Evolutionary conservation across 2,888 invertebrate genomes (phyloP), one percentile per base, ranked within the genome.

Genomic region (Lasioglossum villosulum): DNA sequence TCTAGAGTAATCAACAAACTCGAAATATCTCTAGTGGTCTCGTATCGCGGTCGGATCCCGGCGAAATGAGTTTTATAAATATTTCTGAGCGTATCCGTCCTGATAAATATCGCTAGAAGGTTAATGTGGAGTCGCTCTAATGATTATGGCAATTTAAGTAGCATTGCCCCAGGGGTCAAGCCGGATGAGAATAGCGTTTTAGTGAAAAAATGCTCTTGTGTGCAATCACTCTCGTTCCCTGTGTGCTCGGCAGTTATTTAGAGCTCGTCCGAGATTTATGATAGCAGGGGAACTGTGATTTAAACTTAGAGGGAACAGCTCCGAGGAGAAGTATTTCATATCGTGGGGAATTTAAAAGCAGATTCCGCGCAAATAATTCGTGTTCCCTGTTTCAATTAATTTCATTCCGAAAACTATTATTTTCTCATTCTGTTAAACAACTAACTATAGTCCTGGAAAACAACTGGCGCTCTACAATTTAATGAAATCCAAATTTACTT

Each of bases 1-100:
- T 34, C 48, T 23, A 19, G 77, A 48, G 71, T 72, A 72, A 77
- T 77, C 72, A 63, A 27, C 27, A 1, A 23, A 16, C 59, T 66
- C 45, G 14, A 30, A 30, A 19, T 8, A 30, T n/a, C 75, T 34
- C 45, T 59, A 23, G 77, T 23, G 39, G 37, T 42, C 27, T 34
- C 30, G 63, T 34, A 37, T 70, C 56, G 68, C 34, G 48, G 56
- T 12, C 56, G 68, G 34, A 59, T 52, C n/a, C 34, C n/a, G 0
- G 68, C 5, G 6, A 56, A 37, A 74, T 4, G 70, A 59, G 59
- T 16, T 23, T 59, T 56, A n/a, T 68, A 83, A 48, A 23, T 19
- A 56, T n/a, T 23, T 12, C 23, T 27, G 12, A 6, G 34, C 23
- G 1, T 27, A 37, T 66, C 66, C 19, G 42, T 39, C 39, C 30